Percentiles rank a stretch among this genome's conserved stretches.
Evolutionary conservation across 2,888 invertebrate species (phyloP).

Genomic region (Agonopterix arenella): DNA sequence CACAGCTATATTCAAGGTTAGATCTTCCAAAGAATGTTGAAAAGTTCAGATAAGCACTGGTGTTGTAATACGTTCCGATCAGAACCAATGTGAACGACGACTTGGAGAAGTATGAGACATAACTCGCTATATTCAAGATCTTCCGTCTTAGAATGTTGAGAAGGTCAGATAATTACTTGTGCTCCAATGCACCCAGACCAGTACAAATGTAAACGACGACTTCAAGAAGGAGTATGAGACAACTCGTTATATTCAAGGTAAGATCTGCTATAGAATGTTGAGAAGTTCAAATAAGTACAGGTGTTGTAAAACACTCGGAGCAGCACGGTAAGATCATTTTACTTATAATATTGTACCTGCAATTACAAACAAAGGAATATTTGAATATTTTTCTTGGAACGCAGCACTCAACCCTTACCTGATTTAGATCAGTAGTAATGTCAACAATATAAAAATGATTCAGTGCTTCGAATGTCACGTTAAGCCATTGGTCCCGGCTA

Average conservation of each 20-base stretch:
- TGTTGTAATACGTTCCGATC: conserved; percentile 82
- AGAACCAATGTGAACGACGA: conserved; percentile 85
- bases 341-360: too few species aligned
- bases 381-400: too few species aligned
- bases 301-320: conserved; percentile 83
- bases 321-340: conserved; percentile 57
- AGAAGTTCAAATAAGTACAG: conserved; percentile 82
- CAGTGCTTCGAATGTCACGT: too few species aligned
- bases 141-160: conserved; percentile 74
- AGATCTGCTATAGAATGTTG: conserved; percentile 58
- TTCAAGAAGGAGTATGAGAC: conserved; percentile 87
- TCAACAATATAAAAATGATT: too few species aligned
- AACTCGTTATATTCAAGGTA: conserved; percentile 83
- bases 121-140: conserved; percentile 80
- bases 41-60: conserved; percentile 81
- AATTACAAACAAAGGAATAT: too few species aligned
- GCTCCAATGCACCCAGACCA: conserved; percentile 82
- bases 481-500: too few species aligned
- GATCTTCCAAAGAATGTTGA: conserved; percentile 69
- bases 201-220: conserved; percentile 84
- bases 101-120: conserved; percentile 85
- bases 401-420: too few species aligned
- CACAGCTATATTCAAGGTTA: conserved; percentile 84
- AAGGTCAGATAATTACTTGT: conserved; percentile 82
- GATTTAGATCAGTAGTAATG: too few species aligned